Conservation (phyloP, 2,113 vertebrate genomes). For the Machaerirhynchus nigripectus region DNA sequence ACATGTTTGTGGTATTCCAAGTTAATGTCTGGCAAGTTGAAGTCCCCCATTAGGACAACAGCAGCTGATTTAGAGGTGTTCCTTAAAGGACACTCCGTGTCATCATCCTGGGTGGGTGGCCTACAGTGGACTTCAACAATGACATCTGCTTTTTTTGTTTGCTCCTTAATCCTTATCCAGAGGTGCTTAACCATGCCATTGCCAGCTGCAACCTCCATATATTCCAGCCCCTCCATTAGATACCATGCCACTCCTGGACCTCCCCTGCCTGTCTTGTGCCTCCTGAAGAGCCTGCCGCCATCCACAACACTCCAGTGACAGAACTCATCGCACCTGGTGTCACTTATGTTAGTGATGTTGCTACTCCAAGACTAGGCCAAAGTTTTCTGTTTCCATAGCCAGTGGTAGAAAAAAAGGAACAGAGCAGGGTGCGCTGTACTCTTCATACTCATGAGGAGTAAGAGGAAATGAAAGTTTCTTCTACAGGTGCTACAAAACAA, state of each 20-base stretch:
- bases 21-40: neutral
- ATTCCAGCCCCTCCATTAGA: neutral
- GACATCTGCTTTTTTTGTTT: neutral
- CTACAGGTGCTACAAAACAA: neutral
- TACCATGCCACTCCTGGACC: rapidly evolving
- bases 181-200: neutral
- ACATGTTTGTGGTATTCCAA: neutral
- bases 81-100: neutral
- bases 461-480: neutral
- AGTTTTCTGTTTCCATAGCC: neutral
- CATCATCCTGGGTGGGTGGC: too few relatives aligned
- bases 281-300: neutral
- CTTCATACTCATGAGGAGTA: neutral
- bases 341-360: too few relatives aligned
- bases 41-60: neutral
- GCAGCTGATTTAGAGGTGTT: neutral
- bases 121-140: neutral
- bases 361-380: neutral
- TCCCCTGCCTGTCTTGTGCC: neutral
- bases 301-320: neutral
- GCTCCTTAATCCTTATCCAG: neutral
- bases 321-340: neutral
- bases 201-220: neutral
- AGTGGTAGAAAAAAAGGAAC: neutral
- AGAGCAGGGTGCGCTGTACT: neutral